Base-by-base conservation (phyloP, 2,888 invertebrate genomes). In the Catocala sponsa region DNA sequence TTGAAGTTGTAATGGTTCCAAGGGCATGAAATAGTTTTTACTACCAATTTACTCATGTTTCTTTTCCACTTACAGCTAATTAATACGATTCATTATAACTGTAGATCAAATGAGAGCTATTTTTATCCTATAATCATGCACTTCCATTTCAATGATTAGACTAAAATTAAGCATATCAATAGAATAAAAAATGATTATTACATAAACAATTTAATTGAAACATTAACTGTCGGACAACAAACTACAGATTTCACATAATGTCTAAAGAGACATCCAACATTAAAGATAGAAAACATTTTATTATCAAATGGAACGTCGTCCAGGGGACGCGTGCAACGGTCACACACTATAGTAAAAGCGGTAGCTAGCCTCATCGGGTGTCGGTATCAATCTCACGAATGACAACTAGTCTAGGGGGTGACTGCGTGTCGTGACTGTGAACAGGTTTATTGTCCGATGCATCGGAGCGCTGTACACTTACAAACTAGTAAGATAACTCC, bases 401-500 rank as follows among this genome's bases (percentile, higher is more conserved):
- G 89, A 88, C 88, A 89, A 89, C 90, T 88, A 89, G 82, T 82
- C 80, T 83, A 84, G 62, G 70, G 82, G 85, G 82, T 84, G 84
- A 76, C 75, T 83, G 85, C 82, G 79, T 81, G 79, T 70, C 63
- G 83, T 82, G 85, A 79, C 76, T 82, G 84, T 86, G 83, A 80
- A 84, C 70, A 72, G 74, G 88, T 90, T 91, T 91, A 92, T 92
- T 92, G 93, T 93, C 93, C 93, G 92, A 90, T 88, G 89, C 86
- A 87, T 90, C 91, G 92, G 92, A 91, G 91, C 89, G 88, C 91
- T 92, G 91, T 92, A 92, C 91, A 92, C 94, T 94, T 94, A 94
- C 91, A 84, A 91, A 87, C 92, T 93, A 92, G 91, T 91, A 91
- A 90, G 92, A 90, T 88, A 89, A 90, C 90, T 89, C 91, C 89